These are phyloP conservation scores for Cephalotes varians DNA, from an alignment of 2,888 invertebrate species.

Conservation along the genomic window DNA sequence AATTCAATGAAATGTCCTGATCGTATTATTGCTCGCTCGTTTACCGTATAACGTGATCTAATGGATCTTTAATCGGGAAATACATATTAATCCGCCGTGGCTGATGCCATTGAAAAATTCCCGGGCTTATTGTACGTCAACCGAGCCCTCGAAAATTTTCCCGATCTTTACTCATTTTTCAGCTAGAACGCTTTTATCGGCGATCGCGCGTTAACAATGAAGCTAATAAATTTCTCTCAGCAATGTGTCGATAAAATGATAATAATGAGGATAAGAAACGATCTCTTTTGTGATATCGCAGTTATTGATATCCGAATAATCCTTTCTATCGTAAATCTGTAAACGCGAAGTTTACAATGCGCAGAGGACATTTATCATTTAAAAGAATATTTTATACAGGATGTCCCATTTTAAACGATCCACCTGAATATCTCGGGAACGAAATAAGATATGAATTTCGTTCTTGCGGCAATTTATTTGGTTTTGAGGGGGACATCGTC, in stretches of 20 bases:
- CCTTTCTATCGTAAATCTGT: neutral
- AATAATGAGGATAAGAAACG: slow-evolving; percentile 11
- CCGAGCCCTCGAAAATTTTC: neutral
- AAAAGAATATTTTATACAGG: slow-evolving; percentile 4
- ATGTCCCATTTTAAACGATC: no score
- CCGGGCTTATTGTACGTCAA: neutral
- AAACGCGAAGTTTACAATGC: neutral
- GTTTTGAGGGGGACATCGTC: no score
- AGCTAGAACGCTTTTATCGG: neutral
- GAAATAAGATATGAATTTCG: no score
- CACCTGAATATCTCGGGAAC: no score
- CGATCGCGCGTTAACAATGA: slow-evolving; percentile 33
- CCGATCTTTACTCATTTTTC: neutral
- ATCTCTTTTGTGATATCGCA: slow-evolving; percentile 3
- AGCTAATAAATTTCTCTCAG: slow-evolving; percentile 20
- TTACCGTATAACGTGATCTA: slow-evolving; percentile 64
- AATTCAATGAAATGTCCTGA: slow-evolving; percentile 73
- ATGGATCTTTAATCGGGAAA: slow-evolving; percentile 78
- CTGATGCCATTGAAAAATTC: slow-evolving; percentile 22
- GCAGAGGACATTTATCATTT: neutral
- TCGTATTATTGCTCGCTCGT: slow-evolving; percentile 74
- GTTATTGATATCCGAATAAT: slow-evolving; percentile 23
- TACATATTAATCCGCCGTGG: slow-evolving; percentile 69
- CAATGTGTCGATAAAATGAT: neutral
- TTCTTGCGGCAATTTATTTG: no score